Conservation (phyloP, 1,140 invertebrate genomes). For the Fopius arisanus region DNA sequence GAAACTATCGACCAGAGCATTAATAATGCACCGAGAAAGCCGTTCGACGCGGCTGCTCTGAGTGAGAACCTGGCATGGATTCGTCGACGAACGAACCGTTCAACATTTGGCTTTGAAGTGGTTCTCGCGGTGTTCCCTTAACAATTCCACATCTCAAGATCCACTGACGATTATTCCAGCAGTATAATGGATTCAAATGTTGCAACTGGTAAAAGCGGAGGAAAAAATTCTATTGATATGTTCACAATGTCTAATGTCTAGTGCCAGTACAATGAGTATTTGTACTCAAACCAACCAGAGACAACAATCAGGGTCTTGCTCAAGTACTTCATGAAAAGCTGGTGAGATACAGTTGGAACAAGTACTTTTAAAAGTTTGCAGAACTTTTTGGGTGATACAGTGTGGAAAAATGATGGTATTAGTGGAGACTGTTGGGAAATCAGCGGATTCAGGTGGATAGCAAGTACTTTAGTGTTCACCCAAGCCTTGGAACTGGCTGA, state of each 20-base stretch:
- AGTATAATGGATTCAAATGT: too few relatives aligned
- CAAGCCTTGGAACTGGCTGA: not conserved
- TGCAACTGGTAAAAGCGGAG: too few relatives aligned
- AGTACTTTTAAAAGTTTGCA: too few relatives aligned
- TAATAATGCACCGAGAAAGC: slow-evolving; percentile 58
- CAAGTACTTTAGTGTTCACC: not conserved
- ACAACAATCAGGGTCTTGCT: too few relatives aligned
- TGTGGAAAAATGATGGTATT: not conserved
- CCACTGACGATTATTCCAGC: not conserved
- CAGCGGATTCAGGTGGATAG: not conserved
- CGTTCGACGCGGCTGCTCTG: slow-evolving; percentile 15
- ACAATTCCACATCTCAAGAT: not conserved
- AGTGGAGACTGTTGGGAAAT: not conserved
- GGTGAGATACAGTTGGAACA: too few relatives aligned
- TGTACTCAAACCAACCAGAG: too few relatives aligned
- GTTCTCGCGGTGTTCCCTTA: not conserved
- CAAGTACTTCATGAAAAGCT: too few relatives aligned
- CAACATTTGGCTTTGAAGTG: not conserved
- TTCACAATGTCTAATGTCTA: too few relatives aligned
- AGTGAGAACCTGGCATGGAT: slow-evolving; percentile 32
- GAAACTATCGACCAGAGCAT: slow-evolving; percentile 58
- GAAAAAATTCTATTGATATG: too few relatives aligned
- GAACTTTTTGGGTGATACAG: too few relatives aligned
- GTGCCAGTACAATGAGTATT: too few relatives aligned
- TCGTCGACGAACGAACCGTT: slow-evolving; percentile 20